Conservation (phyloP, 2,113 vertebrate species). For the Dinomys branickii region DNA sequence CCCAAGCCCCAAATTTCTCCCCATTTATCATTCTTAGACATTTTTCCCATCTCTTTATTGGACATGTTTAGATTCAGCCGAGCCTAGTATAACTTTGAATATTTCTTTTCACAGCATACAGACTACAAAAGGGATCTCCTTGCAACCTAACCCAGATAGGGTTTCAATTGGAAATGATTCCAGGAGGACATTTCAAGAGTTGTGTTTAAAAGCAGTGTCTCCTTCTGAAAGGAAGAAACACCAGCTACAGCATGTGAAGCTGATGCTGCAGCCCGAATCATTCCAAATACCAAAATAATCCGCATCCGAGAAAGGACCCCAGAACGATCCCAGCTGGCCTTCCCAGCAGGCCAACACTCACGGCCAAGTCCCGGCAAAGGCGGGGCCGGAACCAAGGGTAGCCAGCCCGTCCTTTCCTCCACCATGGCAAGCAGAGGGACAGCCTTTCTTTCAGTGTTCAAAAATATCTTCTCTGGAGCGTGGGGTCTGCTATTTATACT, state of each 20-base stretch:
- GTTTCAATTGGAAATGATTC: not conserved
- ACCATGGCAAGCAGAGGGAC: not conserved
- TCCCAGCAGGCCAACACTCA: not conserved
- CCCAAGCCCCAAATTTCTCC: not conserved
- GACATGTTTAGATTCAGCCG: not conserved
- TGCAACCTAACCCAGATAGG: not conserved
- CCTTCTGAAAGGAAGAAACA: not conserved
- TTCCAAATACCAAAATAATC: not conserved
- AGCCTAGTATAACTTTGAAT: not conserved
- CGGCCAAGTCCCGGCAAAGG: not conserved
- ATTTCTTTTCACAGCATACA: not conserved
- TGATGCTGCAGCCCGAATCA: not conserved
- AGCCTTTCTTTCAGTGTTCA: not conserved
- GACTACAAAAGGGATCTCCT: not conserved
- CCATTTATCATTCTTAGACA: not conserved
- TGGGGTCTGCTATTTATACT: not conserved
- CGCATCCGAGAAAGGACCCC: not conserved
- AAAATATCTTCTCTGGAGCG: not conserved
- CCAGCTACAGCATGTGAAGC: not conserved
- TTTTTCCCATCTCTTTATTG: not conserved
- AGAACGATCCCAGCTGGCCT: not conserved
- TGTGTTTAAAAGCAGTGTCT: not conserved
- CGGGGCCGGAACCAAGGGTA: not conserved
- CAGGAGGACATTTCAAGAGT: not conserved
- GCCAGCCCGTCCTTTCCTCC: not conserved